phyloP scores from a whole-genome alignment of 2,113 vertebrate species.

The Actenoides lindsayi region DNA sequence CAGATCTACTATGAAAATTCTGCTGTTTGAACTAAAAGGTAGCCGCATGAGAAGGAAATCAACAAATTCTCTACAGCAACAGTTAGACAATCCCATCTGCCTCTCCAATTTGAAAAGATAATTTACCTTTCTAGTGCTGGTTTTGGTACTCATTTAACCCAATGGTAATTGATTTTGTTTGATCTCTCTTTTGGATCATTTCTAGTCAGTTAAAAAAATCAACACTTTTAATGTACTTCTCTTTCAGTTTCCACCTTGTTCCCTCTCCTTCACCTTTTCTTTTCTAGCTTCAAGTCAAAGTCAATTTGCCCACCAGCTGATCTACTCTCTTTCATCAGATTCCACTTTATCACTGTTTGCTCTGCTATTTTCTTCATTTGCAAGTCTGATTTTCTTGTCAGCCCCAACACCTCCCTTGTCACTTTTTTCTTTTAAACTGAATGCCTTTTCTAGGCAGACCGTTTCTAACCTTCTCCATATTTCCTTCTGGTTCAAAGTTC shows the following conservation, averaged over 20 bases:
- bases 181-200: neutral
- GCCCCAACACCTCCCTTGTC: neutral
- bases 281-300: neutral
- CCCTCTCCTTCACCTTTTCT: neutral
- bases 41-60: neutral
- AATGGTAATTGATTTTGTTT: neutral
- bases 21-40: neutral
- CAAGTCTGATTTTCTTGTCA: neutral
- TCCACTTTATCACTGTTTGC: neutral
- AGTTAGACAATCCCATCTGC: neutral
- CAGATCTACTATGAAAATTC: neutral
- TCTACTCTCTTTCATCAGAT: neutral
- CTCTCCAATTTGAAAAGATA: neutral
- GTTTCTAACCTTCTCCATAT: neutral
- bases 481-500: neutral
- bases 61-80: neutral
- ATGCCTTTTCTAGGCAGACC: neutral
- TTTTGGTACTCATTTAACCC: neutral
- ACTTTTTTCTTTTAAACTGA: neutral
- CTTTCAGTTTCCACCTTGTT: neutral
- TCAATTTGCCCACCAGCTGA: neutral
- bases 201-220: neutral
- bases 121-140: neutral
- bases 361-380: neutral
- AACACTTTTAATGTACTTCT: neutral